Percentiles rank a stretch among this genome's conserved stretches.
Conservation (phyloP, 2,113 vertebrate genomes). For the Mastomys coucha region DNA sequence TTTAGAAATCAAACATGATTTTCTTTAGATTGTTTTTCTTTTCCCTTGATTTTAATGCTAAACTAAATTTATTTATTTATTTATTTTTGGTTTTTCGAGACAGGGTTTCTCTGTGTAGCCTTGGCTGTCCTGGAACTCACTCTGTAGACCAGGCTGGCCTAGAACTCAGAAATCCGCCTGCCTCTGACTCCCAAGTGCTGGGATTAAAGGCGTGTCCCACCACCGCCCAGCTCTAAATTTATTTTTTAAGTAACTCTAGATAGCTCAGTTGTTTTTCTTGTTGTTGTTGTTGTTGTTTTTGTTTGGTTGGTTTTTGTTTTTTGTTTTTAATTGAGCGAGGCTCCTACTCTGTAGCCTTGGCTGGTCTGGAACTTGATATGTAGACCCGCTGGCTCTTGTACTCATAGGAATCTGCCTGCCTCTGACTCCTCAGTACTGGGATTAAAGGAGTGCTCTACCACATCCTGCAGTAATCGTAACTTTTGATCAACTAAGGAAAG, state of each 20-base stretch:
- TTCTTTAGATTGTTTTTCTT: conserved; percentile 4
- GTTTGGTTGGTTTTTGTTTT: not conserved
- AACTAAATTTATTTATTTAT: conserved; percentile 69
- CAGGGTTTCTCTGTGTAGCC: too few species aligned
- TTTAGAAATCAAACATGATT: conserved; percentile 55
- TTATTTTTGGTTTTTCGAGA: too few species aligned
- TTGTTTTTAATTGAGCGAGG: not conserved
- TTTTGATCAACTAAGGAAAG: conserved; percentile 9
- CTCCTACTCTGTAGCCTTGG: not conserved
- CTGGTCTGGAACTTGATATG: not conserved
- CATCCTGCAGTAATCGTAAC: not conserved
- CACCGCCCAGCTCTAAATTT: too few species aligned
- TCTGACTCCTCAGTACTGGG: not conserved
- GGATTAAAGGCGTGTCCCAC: too few species aligned
- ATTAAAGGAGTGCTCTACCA: not conserved
- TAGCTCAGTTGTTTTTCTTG: too few species aligned
- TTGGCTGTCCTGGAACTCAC: too few species aligned
- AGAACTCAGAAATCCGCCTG: too few species aligned
- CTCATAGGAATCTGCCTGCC: not conserved
- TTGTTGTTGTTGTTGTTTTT: too few species aligned
- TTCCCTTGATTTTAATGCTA: conserved; percentile 40
- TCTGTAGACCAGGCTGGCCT: too few species aligned
- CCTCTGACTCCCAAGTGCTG: too few species aligned
- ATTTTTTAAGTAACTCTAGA: conserved; percentile 58
- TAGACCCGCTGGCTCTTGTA: not conserved